phyloP scores from a whole-genome alignment of 2,113 vertebrate genomes.

The Spermophilus dauricus region DNA sequence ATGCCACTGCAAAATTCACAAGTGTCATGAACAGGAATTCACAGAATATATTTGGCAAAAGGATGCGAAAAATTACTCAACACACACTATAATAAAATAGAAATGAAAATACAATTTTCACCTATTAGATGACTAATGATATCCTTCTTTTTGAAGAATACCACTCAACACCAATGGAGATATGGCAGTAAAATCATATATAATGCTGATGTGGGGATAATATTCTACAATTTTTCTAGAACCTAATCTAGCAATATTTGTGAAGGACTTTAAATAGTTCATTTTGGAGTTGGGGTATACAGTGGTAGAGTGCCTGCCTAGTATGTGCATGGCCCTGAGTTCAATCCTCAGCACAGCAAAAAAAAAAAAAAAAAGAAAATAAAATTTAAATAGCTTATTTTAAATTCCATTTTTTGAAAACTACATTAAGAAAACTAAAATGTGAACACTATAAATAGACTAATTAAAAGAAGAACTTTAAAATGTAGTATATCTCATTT shows the following conservation, averaged over 20 bases:
- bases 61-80: conserved; percentile 41
- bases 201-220: neutral
- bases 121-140: conserved; percentile 10
- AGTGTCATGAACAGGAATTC: conserved; percentile 28
- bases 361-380: neutral
- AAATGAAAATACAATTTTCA: conserved; percentile 58
- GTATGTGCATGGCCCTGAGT: neutral
- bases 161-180: neutral
- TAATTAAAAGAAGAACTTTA: conserved; percentile 42
- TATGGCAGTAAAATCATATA: neutral
- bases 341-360: neutral
- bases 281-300: neutral
- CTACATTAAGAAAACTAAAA: conserved; percentile 38
- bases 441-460: neutral
- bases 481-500: conserved; percentile 19
- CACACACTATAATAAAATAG: conserved; percentile 1
- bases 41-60: conserved; percentile 29
- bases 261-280: conserved; percentile 41
- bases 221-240: conserved; percentile 21
- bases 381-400: neutral
- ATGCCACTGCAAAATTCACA: conserved; percentile 38
- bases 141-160: neutral
- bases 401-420: conserved; percentile 51
- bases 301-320: neutral
- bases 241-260: conserved; percentile 25